Evolutionary conservation across 2,113 vertebrate species (phyloP).

Genomic region (Cyprinodon tularosa): DNA sequence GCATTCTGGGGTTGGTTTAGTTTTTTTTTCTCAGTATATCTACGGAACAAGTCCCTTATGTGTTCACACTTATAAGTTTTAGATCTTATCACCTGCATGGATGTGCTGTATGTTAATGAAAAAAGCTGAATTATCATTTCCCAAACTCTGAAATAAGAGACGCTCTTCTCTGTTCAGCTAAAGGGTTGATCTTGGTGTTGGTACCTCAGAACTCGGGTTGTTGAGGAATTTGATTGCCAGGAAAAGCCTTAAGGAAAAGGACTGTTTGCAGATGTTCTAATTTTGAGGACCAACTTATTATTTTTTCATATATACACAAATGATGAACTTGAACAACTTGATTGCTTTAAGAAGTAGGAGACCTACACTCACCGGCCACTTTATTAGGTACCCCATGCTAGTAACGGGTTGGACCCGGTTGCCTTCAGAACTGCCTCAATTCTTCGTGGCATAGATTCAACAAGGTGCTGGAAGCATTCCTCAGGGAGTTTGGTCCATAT

Average conservation of each 20-base stretch:
- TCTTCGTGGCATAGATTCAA: no score
- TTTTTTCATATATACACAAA: no score
- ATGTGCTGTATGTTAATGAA: background rate
- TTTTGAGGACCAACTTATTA: no score
- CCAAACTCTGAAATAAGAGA: background rate
- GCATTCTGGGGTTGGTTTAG: background rate
- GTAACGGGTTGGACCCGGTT: no score
- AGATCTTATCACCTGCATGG: background rate
- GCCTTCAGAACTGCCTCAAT: no score
- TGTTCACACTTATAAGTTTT: background rate
- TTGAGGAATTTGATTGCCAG: constrained; percentile 51
- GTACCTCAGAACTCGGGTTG: constrained; percentile 27
- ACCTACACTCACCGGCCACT: no score
- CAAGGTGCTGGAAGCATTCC: no score
- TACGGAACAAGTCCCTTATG: background rate
- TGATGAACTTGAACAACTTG: no score
- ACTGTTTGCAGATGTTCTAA: constrained; percentile 1
- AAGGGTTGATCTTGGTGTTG: constrained; percentile 5
- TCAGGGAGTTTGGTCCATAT: no score
- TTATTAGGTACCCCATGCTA: no score
- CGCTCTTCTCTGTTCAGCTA: constrained; percentile 12
- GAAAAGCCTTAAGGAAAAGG: constrained; percentile 35
- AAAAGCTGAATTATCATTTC: background rate
- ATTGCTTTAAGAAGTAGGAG: no score
- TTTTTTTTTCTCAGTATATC: constrained; percentile 11